A percentile compares a stretch with the other conserved stretches of the same genome.
These are phyloP conservation scores for Oxystoma pomonae DNA, from an alignment of 2,888 invertebrate genomes.

Conservation along the genomic window DNA sequence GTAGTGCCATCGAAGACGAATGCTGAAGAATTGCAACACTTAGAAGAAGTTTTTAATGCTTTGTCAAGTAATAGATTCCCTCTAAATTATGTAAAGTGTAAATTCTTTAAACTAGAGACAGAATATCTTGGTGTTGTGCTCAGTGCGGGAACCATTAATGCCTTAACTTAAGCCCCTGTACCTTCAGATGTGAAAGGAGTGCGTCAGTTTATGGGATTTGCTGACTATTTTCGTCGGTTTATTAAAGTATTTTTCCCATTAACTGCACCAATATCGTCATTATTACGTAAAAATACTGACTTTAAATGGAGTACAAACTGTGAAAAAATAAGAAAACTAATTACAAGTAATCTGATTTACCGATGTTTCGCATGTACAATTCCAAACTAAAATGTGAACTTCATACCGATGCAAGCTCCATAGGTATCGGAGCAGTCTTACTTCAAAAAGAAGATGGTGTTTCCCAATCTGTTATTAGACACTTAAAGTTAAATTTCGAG, in stretches of 20 bases:
- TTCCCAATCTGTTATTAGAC: no score
- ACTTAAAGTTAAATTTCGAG: no score
- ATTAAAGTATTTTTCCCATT: slow-evolving; percentile 19
- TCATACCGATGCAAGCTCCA: slow-evolving; percentile 21
- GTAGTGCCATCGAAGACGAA: slow-evolving; percentile 20
- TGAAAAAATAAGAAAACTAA: slow-evolving; percentile 17
- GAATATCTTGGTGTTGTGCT: slow-evolving; percentile 28
- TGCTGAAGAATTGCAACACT: slow-evolving; percentile 20
- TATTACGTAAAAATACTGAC: slow-evolving; percentile 21
- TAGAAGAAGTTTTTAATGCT: slow-evolving; percentile 23
- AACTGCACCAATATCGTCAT: slow-evolving; percentile 22
- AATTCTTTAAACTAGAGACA: slow-evolving; percentile 27
- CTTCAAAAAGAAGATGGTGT: slow-evolving; percentile 20
- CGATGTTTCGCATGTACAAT: slow-evolving; percentile 22
- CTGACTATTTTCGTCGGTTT: slow-evolving; percentile 20
- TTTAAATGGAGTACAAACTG: slow-evolving; percentile 21
- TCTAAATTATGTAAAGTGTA: slow-evolving; percentile 25
- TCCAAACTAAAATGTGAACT: slow-evolving; percentile 17
- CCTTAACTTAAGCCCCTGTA: slow-evolving; percentile 17
- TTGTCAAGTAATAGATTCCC: slow-evolving; percentile 21
- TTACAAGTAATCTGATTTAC: slow-evolving; percentile 20
- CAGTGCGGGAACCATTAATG: slow-evolving; percentile 18
- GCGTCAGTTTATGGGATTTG: slow-evolving; percentile 22
- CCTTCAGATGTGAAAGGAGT: slow-evolving; percentile 26
- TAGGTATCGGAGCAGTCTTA: slow-evolving; percentile 17